These are phyloP conservation scores for Protomyctophum bolini DNA, from an alignment of 2,113 vertebrate genomes.

Conservation along the genomic window DNA sequence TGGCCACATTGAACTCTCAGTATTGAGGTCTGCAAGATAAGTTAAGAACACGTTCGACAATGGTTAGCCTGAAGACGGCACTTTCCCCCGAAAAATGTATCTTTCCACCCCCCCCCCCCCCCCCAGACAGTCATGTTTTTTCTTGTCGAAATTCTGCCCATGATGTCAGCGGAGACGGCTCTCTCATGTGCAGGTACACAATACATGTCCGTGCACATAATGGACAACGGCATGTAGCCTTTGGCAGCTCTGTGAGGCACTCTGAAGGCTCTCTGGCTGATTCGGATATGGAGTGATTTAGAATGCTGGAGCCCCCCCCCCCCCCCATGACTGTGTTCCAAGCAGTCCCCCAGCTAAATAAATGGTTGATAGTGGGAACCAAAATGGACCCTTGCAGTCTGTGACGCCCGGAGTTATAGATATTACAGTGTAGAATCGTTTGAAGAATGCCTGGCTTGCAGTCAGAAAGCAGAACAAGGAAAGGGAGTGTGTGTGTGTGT, in stretches of 20 bases:
- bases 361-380: too few species aligned
- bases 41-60: too few species aligned
- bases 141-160: constrained; percentile 17
- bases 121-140: constrained; percentile 50
- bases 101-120: background rate
- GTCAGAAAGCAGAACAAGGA: constrained; percentile 41
- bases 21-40: too few species aligned
- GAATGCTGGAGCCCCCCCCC: too few species aligned
- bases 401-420: too few species aligned
- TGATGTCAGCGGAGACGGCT: background rate
- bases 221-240: background rate
- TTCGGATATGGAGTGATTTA: background rate
- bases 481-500: background rate
- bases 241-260: constrained; percentile 25
- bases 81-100: too few species aligned
- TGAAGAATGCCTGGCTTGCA: constrained; percentile 62
- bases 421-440: too few species aligned
- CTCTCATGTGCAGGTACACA: background rate
- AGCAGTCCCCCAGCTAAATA: too few species aligned
- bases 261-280: constrained; percentile 23
- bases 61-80: too few species aligned
- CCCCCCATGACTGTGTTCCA: too few species aligned
- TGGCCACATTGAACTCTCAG: too few species aligned
- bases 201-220: background rate
- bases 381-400: too few species aligned